Conservation (phyloP, 2,797 vertebrate species). For the Urosaurus nigricauda region DNA sequence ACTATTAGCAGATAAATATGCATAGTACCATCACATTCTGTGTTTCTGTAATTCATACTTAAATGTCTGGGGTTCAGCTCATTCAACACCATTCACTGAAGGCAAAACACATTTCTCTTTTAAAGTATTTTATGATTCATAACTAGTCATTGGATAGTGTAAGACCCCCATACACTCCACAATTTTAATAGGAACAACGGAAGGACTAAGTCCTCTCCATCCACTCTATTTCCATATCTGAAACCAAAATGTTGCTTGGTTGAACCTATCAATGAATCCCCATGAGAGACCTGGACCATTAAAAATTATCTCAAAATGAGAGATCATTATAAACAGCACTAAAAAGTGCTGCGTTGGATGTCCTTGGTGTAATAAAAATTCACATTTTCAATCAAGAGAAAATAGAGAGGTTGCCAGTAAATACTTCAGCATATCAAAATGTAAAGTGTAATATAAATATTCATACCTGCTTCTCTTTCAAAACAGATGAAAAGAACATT, state of each 20-base stretch:
- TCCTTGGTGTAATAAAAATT: slow-evolving; percentile 74
- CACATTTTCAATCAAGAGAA: slow-evolving; percentile 60
- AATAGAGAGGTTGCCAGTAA: slow-evolving; percentile 57
- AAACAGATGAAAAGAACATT: slow-evolving; percentile 68
- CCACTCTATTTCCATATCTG: slow-evolving; percentile 68
- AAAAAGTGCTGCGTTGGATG: slow-evolving; percentile 67
- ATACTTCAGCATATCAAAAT: slow-evolving; percentile 75
- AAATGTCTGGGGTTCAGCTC: slow-evolving; percentile 40
- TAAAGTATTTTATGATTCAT: slow-evolving; percentile 68
- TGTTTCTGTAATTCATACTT: slow-evolving; percentile 54
- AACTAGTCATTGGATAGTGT: slow-evolving; percentile 54
- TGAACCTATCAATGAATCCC: slow-evolving; percentile 73
- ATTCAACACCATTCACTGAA: slow-evolving; percentile 49
- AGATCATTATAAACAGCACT: slow-evolving; percentile 64
- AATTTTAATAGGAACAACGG: slow-evolving; percentile 13
- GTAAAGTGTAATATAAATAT: slow-evolving; percentile 78
- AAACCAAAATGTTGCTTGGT: slow-evolving; percentile 67
- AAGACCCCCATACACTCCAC: slow-evolving; percentile 8
- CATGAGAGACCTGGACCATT: slow-evolving; percentile 64
- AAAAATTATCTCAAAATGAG: slow-evolving; percentile 75
- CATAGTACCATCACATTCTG: not conserved
- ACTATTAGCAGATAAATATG: not conserved
- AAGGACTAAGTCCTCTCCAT: slow-evolving; percentile 65
- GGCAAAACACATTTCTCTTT: slow-evolving; percentile 38
- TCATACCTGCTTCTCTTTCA: slow-evolving; percentile 71